Conservation (phyloP, 2,888 invertebrate species). For the Nomada ruficornis region DNA sequence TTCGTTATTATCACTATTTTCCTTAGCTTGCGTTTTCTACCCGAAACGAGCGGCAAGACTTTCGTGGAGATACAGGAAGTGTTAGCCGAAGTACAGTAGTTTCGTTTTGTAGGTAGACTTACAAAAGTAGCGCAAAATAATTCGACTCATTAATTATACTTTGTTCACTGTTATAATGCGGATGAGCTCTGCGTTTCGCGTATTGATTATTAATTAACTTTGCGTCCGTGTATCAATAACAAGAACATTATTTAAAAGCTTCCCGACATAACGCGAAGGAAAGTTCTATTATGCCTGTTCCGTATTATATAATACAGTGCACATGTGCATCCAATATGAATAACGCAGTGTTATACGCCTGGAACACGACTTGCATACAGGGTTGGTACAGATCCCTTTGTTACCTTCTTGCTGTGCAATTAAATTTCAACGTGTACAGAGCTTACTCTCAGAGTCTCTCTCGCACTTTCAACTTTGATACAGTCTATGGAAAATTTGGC, state of each 20-base stretch:
- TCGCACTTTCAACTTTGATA: not conserved
- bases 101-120: too few relatives aligned
- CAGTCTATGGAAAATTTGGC: not conserved
- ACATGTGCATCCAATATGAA: not conserved
- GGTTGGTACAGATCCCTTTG: slow-evolving; percentile 1
- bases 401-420: slow-evolving; percentile 14
- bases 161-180: too few relatives aligned
- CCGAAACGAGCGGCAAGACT: too few relatives aligned
- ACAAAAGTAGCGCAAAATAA: too few relatives aligned
- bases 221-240: too few relatives aligned
- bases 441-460: not conserved
- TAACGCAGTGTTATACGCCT: not conserved
- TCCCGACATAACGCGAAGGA: too few relatives aligned
- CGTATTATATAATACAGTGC: too few relatives aligned
- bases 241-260: not conserved
- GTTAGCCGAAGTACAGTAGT: too few relatives aligned
- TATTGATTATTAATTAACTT: not conserved
- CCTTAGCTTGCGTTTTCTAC: too few relatives aligned
- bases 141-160: too few relatives aligned
- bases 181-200: not conserved
- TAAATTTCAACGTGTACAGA: slow-evolving; percentile 10
- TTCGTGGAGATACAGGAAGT: too few relatives aligned
- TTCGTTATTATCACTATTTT: too few relatives aligned
- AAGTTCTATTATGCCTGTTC: not conserved
- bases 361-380: slow-evolving; percentile 5